These are phyloP conservation scores for Porites evermanni DNA, from an alignment of 92 coral and sea anemone species.

Conservation along the genomic window DNA sequence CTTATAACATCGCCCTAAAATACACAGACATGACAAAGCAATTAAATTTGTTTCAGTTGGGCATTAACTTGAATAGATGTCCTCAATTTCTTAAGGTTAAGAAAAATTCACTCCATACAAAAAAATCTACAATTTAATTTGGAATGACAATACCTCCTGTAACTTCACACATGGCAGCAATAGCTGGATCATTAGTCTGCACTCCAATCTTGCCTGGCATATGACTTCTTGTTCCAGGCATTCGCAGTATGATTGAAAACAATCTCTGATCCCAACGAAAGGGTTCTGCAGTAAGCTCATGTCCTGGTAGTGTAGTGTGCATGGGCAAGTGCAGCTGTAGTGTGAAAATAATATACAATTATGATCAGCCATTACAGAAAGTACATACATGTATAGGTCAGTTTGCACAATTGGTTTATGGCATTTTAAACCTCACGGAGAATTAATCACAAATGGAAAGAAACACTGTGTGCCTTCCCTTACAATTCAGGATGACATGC, in stretches of 20 bases:
- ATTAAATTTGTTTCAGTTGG: too few relatives aligned
- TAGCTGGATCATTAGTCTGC: constrained; percentile 74
- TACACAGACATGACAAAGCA: neutral
- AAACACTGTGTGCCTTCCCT: too few relatives aligned
- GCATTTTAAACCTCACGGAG: too few relatives aligned
- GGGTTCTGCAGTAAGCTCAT: constrained; percentile 96
- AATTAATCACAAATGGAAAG: too few relatives aligned
- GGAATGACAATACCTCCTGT: constrained; percentile 84
- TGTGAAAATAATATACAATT: neutral
- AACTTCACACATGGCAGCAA: constrained; percentile 98
- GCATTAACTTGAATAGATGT: too few relatives aligned
- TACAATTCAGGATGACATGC: too few relatives aligned
- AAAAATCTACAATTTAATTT: neutral
- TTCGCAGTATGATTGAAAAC: constrained; percentile 85
- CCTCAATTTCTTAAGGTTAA: neutral
- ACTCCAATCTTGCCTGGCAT: constrained; percentile 65
- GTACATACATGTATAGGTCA: too few relatives aligned
- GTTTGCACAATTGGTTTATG: too few relatives aligned
- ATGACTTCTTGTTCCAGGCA: constrained; percentile 83
- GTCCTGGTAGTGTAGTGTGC: constrained; percentile 88
- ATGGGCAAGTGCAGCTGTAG: constrained; percentile 94
- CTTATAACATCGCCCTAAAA: constrained; percentile 90
- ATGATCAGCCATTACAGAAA: neutral
- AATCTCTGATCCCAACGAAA: constrained; percentile 99
- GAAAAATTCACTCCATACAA: neutral